Base-by-base conservation (phyloP, 2,797 vertebrate genomes). In the Ctenosaura bakeri region DNA sequence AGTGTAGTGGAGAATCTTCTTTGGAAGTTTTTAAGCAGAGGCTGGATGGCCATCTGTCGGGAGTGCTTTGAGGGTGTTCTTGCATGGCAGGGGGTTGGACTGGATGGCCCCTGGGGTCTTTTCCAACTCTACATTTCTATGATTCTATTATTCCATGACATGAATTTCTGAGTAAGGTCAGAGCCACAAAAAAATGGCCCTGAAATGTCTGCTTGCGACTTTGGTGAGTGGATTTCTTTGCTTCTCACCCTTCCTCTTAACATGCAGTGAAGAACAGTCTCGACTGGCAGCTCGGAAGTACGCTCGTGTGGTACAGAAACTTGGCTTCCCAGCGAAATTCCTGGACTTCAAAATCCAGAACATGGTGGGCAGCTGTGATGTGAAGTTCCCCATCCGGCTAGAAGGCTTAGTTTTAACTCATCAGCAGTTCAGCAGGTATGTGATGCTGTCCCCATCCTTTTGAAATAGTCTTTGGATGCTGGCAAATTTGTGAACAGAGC, bases 281-380 rank as follows among this genome's bases (percentile, higher is more conserved):
- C 97, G 98, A 29, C 97, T 99, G 1, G 99, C 99, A 2, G 98
- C 98, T 1, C 98, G 99, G 94, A 99, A 99, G 87, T 99, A 98
- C 0, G 99, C 98, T 0, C 98, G 99, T 0, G 98, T 99, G 94
- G 98, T 99, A 29, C 99, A 99, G 97, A 99, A 99, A 90, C 98
- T 99, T 0, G 99, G 99, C 0, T 99, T 99, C 90, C 98, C 99
- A 0, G 99, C 98, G 81, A 98, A 98, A 93, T 99, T 99, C 96
- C 96, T 99, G 76, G 98, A 99, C 95, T 99, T 99, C 92, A 99
- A 99, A 96, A 98, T 99, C 93, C 99, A 99, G 97, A 99, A 99
- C 95, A 99, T 99, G 98, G 99, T 99, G 94, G 99, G 98, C 35
- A 99, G 98, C 96, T 99, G 99, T 81, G 99, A 99, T 0, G 99